Base-by-base conservation (phyloP, 2,113 vertebrate genomes). In the Pterocles burchelli region DNA sequence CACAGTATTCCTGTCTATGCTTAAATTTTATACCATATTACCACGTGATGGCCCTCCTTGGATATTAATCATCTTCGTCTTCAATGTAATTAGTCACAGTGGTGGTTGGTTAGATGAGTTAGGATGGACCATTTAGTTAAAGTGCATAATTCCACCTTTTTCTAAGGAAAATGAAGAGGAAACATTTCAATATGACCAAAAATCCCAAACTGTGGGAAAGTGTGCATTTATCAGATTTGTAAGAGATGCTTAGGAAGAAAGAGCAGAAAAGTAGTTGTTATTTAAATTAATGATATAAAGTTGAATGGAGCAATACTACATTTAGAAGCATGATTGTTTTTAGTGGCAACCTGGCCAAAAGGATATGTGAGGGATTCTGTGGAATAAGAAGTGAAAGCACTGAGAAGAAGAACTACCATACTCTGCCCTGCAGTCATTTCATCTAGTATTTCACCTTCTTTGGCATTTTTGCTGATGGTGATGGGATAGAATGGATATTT, bases 401-500 rank as follows among this genome's bases (percentile, higher is more conserved):
- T 59, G 55, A 80, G 72, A 54, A 45, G 34, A 59, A 75, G 21
- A 88, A 19, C 20, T 55, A 22, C 52, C 51, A 28, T 62, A 34
- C 10, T 33, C 15, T 45, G 85, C 46, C 18, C 21, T 8, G n/a
- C 43, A 73, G 54, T 45, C 43, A 9, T 48, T 91, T 52, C 62
- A 65, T 17, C 57, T 49, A 25, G 45, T 61, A 45, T 77, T 95
- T 89, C 67, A 77, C 34, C 15, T 87, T 61, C 31, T 41, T 38
- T 81, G 75, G 68, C n/a, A 11, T 89, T 92, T 92, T 78, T 96
- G 71, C 83, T 94, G 88, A 59, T 70, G 45, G 22, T 78, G 58
- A 5, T 38, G 45, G 52, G 59, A 63, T 49, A 51, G 77, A 79
- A 43, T 43, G 48, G 61, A n/a, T 88, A 34, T 82, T 84, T 88